Percentiles rank a stretch among this genome's conserved stretches.
phyloP scores from a whole-genome alignment of 2,113 vertebrate genomes.

The Sinosuthora webbiana region DNA sequence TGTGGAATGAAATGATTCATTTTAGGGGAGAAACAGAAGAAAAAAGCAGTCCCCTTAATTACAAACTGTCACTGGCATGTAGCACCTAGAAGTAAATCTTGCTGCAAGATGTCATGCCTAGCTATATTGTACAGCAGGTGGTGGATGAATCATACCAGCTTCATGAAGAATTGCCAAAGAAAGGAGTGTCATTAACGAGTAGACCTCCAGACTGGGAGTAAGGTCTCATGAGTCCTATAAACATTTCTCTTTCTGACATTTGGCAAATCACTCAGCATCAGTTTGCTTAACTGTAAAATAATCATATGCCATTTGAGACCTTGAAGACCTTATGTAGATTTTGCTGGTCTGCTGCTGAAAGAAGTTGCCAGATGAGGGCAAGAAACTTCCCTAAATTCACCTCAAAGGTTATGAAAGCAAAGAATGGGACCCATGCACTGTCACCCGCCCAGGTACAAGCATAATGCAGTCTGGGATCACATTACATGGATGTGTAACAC shows the following conservation, averaged over 20 bases:
- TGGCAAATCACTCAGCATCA: not conserved
- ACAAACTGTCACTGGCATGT: not conserved
- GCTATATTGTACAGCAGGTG: not conserved
- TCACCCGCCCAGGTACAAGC: rapidly evolving
- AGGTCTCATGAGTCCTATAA: not conserved
- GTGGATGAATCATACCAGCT: not conserved
- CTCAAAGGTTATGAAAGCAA: not conserved
- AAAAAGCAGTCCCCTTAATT: not conserved
- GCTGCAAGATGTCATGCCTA: not conserved
- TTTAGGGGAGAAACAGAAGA: constrained; percentile 20
- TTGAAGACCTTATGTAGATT: not conserved
- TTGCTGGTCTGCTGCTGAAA: not conserved
- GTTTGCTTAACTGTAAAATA: not conserved
- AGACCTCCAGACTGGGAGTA: not conserved
- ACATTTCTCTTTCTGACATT: not conserved
- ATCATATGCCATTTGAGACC: not conserved
- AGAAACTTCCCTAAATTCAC: not conserved
- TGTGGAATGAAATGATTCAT: constrained; percentile 56
- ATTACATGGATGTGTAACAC: not conserved
- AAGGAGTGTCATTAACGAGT: not conserved
- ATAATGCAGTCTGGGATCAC: not conserved
- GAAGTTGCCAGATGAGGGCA: not conserved
- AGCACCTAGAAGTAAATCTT: constrained; percentile 19
- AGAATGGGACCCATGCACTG: rapidly evolving
- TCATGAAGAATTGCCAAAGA: not conserved